Evolutionary conservation across 2,113 vertebrate genomes (phyloP), one percentile per base, ranked within the genome.

Genomic region (Puntigrus tetrazona): DNA sequence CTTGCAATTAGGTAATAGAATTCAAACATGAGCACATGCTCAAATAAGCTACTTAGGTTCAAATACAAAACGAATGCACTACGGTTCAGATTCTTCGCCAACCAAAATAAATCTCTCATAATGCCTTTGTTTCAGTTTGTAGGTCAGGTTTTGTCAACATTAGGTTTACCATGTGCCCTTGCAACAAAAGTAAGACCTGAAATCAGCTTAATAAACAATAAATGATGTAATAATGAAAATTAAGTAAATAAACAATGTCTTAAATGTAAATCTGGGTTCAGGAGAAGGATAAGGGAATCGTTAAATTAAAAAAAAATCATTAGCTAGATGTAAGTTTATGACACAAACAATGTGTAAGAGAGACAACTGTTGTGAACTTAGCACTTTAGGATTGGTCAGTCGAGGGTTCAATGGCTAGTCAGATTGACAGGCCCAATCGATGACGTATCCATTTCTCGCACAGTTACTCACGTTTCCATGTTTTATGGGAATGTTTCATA

Each of bases 11-110:
- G 78, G 14, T 67, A n/a, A 50, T 2, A 67, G 3, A 80, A 67
- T 22, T 65, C 14, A 80, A 65, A 80, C 59, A 47, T 79, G 27
- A 80, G 45, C 78, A 47, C 78, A 80, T 67, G 78, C 18, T 47
- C 22, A 61, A 65, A 65, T 65, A 80, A 80, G 36, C 59, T 80
- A 31, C 25, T 67, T 67, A 67, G n/a, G 14, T 4, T 47, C 43
- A 27, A 80, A 65, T 81, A 18, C 25, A 45, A 81, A 67, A 67
- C 25, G 67, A 59, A 34, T 67, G 59, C 78, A 80, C n/a, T 47
- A 18, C 10, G 29, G n/a, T 29, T 63, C 34, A 59, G 76, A 52
- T 78, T 76, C 7, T 52, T 76, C 45, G 8, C 45, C 31, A 55
- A 59, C 5, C 52, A 78, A n/a, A 25, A 34, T 59, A 78, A 78